A percentile compares a stretch with the other conserved stretches of the same genome.
phyloP scores from a whole-genome alignment of 2,113 vertebrate genomes.

The Lycocorax pyrrhopterus region DNA sequence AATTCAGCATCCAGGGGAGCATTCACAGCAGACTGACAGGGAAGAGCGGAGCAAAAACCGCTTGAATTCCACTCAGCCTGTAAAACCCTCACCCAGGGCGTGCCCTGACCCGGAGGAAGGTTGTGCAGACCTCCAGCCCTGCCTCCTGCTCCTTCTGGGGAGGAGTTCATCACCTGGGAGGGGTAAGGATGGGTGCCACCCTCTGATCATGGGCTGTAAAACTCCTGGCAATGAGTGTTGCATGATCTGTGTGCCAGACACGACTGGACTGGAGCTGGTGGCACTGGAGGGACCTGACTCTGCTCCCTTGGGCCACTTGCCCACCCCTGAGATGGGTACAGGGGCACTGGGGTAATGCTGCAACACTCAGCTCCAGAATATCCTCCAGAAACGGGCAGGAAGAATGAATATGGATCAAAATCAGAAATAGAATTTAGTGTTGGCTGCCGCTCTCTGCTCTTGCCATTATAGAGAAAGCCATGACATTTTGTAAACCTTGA shows the following conservation, averaged over 20 bases:
- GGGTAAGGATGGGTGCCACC: accelerated
- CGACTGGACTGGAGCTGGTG: accelerated
- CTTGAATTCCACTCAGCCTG: neutral
- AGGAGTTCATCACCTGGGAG: neutral
- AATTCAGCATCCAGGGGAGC: neutral
- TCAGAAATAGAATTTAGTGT: neutral
- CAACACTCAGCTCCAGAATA: neutral
- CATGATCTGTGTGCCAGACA: accelerated
- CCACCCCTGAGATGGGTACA: accelerated
- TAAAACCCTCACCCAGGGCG: neutral
- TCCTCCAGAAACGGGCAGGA: neutral
- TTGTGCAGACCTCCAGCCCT: neutral
- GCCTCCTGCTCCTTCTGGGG: neutral
- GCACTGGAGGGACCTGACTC: neutral
- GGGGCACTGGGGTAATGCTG: neutral
- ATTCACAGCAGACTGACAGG: neutral
- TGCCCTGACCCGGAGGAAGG: neutral
- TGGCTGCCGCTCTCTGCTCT: neutral
- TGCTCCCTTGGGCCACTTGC: neutral
- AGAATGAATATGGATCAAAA: neutral
- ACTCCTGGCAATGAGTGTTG: accelerated
- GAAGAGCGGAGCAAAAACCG: neutral
- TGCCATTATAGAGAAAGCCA: accelerated
- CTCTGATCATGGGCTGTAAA: accelerated
- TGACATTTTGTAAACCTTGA: neutral